These are phyloP conservation scores for Cotesia typhae DNA, from an alignment of 1,140 invertebrate genomes.

Conservation along the genomic window DNA sequence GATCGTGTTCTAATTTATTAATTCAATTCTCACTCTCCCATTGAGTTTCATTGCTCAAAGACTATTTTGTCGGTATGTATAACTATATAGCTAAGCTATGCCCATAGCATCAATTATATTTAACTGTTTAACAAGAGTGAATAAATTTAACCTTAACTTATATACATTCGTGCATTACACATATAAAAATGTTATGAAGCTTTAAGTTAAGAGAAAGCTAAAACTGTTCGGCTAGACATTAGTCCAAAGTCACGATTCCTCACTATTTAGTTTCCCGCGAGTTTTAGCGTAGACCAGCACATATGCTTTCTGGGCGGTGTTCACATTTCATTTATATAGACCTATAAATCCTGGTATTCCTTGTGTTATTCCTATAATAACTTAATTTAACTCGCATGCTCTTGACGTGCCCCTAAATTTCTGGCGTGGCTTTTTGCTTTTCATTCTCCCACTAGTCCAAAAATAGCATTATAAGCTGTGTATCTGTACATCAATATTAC, in stretches of 20 bases:
- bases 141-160: too few relatives aligned
- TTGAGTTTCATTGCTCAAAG: constrained; percentile 12
- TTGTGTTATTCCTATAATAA: not conserved
- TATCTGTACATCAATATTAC: not conserved
- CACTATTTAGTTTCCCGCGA: constrained; percentile 2
- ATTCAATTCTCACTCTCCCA: not conserved
- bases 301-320: not conserved
- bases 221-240: too few relatives aligned
- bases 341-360: not conserved
- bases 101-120: not conserved
- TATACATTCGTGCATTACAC: too few relatives aligned
- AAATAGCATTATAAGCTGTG: constrained; percentile 10
- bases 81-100: not conserved
- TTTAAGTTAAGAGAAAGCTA: too few relatives aligned
- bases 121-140: not conserved
- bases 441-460: constrained; percentile 19
- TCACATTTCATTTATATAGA: constrained; percentile 14
- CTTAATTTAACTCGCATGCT: too few relatives aligned
- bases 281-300: not conserved
- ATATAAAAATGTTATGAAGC: too few relatives aligned
- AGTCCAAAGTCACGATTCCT: not conserved
- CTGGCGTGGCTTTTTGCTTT: constrained; percentile 7
- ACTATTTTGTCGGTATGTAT: constrained; percentile 2
- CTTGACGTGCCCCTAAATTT: not conserved
- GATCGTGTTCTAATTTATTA: not conserved